These are phyloP conservation scores for Takifugu rubripes DNA, from an alignment of 2,797 vertebrate species.

Conservation along the genomic window DNA sequence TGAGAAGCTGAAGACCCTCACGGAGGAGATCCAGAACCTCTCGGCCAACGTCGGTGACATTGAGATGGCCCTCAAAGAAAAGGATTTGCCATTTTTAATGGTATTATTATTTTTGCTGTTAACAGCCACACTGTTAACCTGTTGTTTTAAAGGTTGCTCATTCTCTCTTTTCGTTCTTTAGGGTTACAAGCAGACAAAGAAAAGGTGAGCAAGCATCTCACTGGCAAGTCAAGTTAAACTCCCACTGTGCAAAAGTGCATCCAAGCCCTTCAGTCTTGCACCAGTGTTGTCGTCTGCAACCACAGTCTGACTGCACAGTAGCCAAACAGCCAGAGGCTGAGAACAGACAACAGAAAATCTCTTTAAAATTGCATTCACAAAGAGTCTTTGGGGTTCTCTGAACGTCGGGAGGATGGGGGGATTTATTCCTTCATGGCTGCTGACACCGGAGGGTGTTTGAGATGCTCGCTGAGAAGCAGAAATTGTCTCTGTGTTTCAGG, in stretches of 20 bases:
- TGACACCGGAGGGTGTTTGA: background rate
- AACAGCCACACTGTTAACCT: too few relatives aligned
- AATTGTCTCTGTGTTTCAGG: conserved; percentile 41
- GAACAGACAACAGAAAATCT: too few relatives aligned
- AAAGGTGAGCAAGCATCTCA: conserved; percentile 43
- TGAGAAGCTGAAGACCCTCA: conserved; percentile 54
- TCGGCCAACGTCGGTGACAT: conserved; percentile 37
- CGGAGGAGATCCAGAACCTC: conserved; percentile 48
- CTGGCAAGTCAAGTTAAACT: background rate
- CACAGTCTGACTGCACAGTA: too few relatives aligned
- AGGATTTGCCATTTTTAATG: conserved; percentile 59
- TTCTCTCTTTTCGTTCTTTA: conserved; percentile 25
- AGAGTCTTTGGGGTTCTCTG: too few relatives aligned
- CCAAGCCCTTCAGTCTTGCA: too few relatives aligned
- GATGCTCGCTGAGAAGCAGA: background rate
- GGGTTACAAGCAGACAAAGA: conserved; percentile 68
- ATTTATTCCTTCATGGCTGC: background rate
- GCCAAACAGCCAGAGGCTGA: too few relatives aligned
- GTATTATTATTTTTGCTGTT: conserved; percentile 29
- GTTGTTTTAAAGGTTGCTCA: too few relatives aligned
- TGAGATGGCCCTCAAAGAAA: conserved; percentile 28
- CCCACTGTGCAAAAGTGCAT: too few relatives aligned
- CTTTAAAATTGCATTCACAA: too few relatives aligned
- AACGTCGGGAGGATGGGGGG: too few relatives aligned
- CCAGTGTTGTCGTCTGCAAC: too few relatives aligned